Evolutionary conservation across 2,113 vertebrate species (phyloP).

Genomic region (Carassius auratus): DNA sequence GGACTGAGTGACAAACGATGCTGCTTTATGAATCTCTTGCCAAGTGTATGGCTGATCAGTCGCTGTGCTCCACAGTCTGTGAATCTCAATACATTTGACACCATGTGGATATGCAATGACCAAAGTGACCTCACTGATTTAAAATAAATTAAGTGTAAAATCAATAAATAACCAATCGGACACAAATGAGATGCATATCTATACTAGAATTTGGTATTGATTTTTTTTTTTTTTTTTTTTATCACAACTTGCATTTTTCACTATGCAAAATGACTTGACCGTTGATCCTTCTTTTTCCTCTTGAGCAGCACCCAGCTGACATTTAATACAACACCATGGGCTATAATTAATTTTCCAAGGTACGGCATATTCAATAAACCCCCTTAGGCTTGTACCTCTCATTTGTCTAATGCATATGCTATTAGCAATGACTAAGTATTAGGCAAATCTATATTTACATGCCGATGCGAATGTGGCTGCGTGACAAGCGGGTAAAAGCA

Average conservation of each 20-base stretch:
- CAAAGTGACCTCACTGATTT: neutral
- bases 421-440: conserved; percentile 41
- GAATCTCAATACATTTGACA: conserved; percentile 1
- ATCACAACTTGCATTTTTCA: conserved; percentile 8
- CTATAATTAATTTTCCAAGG: conserved; percentile 42
- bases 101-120: neutral
- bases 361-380: conserved; percentile 45
- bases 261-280: neutral
- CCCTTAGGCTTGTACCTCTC: conserved; percentile 37
- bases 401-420: conserved; percentile 56
- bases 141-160: neutral
- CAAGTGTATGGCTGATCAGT: conserved; percentile 7
- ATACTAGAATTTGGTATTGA: neutral
- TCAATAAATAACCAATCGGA: neutral
- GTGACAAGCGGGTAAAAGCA: neutral
- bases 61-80: conserved; percentile 3
- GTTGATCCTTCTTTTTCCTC: conserved; percentile 3
- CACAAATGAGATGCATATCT: neutral
- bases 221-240: neutral
- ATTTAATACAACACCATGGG: conserved; percentile 36
- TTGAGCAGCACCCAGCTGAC: conserved; percentile 19
- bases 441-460: conserved; percentile 44
- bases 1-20: conserved; percentile 36
- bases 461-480: neutral
- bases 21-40: neutral